phyloP scores from a whole-genome alignment of 1,140 invertebrate species.

The Eurosta solidaginis region DNA sequence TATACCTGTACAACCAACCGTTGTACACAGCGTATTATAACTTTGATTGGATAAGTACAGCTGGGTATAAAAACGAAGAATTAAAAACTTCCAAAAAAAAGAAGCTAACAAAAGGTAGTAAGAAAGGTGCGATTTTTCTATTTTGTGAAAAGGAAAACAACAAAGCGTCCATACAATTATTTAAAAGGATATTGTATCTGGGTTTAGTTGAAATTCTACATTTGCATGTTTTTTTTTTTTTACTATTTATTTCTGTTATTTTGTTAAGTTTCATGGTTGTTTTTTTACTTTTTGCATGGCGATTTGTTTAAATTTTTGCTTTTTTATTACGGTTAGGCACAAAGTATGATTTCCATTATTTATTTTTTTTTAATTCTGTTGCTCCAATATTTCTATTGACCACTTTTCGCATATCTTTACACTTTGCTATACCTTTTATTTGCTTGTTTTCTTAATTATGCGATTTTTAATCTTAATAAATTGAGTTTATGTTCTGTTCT shows the following conservation, averaged over 20 bases:
- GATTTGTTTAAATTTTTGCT: neutral
- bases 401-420: neutral
- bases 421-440: neutral
- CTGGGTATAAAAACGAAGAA: too few relatives aligned
- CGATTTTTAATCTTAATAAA: neutral
- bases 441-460: neutral
- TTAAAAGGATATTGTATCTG: too few relatives aligned
- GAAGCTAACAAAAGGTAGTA: too few relatives aligned
- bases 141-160: too few relatives aligned
- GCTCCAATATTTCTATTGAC: neutral
- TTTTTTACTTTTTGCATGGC: neutral
- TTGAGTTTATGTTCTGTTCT: neutral
- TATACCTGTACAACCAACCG: too few relatives aligned
- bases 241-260: neutral
- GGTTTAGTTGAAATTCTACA: too few relatives aligned
- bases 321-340: conserved; percentile 29
- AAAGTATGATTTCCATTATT: conserved; percentile 30
- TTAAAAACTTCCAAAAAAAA: too few relatives aligned
- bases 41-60: too few relatives aligned
- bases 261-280: neutral
- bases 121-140: too few relatives aligned
- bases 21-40: too few relatives aligned
- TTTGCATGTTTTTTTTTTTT: neutral
- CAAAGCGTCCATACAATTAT: too few relatives aligned
- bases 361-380: neutral